Evolutionary conservation across 2,797 vertebrate species (phyloP), one percentile per base, ranked within the genome.

Genomic region (Sciurus carolinensis): DNA sequence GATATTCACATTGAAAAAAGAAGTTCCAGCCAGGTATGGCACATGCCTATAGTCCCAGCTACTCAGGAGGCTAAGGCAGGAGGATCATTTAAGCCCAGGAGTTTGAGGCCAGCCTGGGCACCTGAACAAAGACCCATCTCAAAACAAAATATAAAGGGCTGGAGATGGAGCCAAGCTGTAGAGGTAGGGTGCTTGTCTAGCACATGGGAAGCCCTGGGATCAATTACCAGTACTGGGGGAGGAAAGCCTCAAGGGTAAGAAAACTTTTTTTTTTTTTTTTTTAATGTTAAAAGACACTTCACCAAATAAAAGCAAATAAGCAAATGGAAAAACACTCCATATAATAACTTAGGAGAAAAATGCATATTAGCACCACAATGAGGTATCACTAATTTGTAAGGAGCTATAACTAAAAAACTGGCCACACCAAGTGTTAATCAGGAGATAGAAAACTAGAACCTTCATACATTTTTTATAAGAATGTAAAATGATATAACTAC

Each of bases 331-430:
- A 67, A 64, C n/a, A 50, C 5, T 15, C 47, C 64, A 89, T 13
- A 77, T 30, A 83, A 17, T 50, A 89, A 81, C 39, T 86, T 73
- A 89, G 52, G 69, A 85, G 24, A 50, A 59, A 90, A 92, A 92
- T 59, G 52, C 57, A 97, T 89, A 80, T 64, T 50, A 88, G 88
- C 87, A 77, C n/a, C 47, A 69, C 71, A 57, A 62, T 26, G 73
- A 92, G 42, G 33, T 93, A 73, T 30, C 33, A 94, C 17, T 64
- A 77, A 93, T 86, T 91, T 94, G 62, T 93, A 13, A 92, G 77
- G 47, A 28, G 39, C 11, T 77, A 81, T 84, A 91, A 75, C 36
- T 87, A 79, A 86, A 80, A 88, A 80, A 86, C 44, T 91, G 50
- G 71, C 26, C 47, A 94, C 1, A 73, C 30, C 75, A 89, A 91